Base-by-base conservation (phyloP, 2,113 vertebrate genomes). In the Morone saxatilis region DNA sequence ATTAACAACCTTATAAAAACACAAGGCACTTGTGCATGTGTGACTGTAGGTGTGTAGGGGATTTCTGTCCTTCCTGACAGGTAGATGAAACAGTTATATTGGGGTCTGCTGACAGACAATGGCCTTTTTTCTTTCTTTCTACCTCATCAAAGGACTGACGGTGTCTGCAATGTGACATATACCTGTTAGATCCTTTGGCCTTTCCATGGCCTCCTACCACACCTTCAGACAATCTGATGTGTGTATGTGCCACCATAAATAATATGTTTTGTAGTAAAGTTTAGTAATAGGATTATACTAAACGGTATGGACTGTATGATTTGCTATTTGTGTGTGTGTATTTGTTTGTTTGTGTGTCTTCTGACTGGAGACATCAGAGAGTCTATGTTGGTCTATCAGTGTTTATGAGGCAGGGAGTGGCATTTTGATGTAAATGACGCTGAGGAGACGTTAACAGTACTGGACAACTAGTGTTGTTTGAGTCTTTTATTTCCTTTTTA, bases 161-260 rank as follows among this genome's bases (percentile, higher is more conserved):
- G 4, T 40, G 68, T 71, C 76, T 56, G 77, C 84, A 71, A 89
- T 86, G 80, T 83, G 51, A 78, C 88, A 85, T 25, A 7, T 66
- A 89, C 65, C 53, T 89, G 91, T 89, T 73, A 91, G 62, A 86
- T 90, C 91, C 91, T 90, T 61, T 80, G 60, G 50, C 66, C 79
- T 85, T 43, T 76, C 47, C 8, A 16, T 12, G 59, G 75, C 71
- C 72, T 80, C 50, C 17, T 7, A 41, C 6, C 41, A 59, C 68
- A 70, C 31, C 47, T 62, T 38, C 63, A 72, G 11, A 71, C 54
- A 10, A 76, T 41, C 61, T 53, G 31, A 45, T 1, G 47, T 36
- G 47, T 36, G 20, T 57, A 40, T 67, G 25, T 10, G 5, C 12
- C 8, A 36, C 6, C 43, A 13, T 17, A 25, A 31, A 41, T 61